These are phyloP conservation scores for Blastobasis adustella DNA, from an alignment of 2,888 invertebrate genomes.

Conservation along the genomic window DNA sequence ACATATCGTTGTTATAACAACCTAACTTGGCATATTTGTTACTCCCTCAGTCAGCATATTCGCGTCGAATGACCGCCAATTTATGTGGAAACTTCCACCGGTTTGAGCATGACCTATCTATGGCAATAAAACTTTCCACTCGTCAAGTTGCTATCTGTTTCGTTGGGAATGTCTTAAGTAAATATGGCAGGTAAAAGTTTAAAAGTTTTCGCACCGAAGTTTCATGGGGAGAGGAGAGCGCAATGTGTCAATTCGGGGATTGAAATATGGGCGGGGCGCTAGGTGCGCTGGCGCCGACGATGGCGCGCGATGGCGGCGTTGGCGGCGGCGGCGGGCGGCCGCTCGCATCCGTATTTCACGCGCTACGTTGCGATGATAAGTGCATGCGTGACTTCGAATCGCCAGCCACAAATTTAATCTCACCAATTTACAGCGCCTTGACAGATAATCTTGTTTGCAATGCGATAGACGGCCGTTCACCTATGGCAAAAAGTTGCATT, in stretches of 20 bases:
- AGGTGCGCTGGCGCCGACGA: conserved; percentile 15
- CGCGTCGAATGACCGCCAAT: conserved; percentile 74
- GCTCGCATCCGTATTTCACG: conserved; percentile 64
- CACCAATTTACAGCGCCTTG: conserved; percentile 30
- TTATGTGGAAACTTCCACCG: conserved; percentile 71
- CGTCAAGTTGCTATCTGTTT: conserved; percentile 65
- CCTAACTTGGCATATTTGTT: conserved; percentile 74
- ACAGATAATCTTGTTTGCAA: conserved; percentile 22
- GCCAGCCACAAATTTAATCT: conserved; percentile 19
- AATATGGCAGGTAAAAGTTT: conserved; percentile 71
- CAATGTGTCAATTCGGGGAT: conserved; percentile 68
- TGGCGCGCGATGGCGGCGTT: conserved; percentile 16
- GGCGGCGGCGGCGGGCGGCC: conserved; percentile 77
- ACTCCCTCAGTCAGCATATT: conserved; percentile 74
- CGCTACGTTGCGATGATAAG: conserved; percentile 25
- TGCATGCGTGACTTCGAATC: conserved; percentile 12
- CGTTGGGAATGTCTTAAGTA: conserved; percentile 61
- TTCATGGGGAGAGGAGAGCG: conserved; percentile 48
- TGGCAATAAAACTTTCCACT: conserved; percentile 67
- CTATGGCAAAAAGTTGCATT: background rate
- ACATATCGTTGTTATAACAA: conserved; percentile 74
- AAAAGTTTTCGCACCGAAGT: conserved; percentile 60
- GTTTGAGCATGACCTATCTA: conserved; percentile 69
- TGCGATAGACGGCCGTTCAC: conserved; percentile 19
- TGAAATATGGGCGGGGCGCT: conserved; percentile 63